Evolutionary conservation across 2,797 vertebrate species (phyloP).

Genomic region (Gila robusta): DNA sequence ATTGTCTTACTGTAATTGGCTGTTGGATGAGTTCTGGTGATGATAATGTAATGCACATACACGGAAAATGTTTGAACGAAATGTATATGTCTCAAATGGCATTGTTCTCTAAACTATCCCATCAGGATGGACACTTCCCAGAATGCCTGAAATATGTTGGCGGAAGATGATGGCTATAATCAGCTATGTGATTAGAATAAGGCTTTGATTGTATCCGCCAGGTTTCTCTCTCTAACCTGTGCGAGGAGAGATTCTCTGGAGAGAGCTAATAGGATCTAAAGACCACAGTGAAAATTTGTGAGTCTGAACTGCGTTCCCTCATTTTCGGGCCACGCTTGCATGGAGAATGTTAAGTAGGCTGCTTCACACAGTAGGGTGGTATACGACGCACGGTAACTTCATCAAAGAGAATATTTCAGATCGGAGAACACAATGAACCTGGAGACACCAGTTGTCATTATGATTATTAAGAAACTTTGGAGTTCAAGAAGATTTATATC

Average conservation of each 20-base stretch:
- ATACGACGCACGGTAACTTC: conserved; percentile 40
- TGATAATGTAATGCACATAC: background rate
- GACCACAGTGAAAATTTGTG: conserved; percentile 51
- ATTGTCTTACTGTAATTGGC: conserved; percentile 30
- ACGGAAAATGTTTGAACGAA: background rate
- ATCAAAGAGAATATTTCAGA: conserved; percentile 60
- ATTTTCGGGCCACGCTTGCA: conserved; percentile 46
- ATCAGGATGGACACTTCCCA: conserved; percentile 33
- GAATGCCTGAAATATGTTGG: conserved; percentile 31
- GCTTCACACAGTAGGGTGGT: conserved; percentile 33
- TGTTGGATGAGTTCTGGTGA: conserved; percentile 24
- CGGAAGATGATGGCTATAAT: conserved; percentile 52
- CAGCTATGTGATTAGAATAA: conserved; percentile 56
- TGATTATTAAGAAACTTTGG: conserved; percentile 42
- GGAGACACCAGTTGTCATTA: conserved; percentile 44
- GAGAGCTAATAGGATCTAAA: conserved; percentile 57
- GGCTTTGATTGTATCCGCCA: conserved; percentile 42
- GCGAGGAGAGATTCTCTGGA: conserved; percentile 42
- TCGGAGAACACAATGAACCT: conserved; percentile 17
- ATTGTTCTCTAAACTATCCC: conserved; percentile 10
- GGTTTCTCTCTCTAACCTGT: conserved; percentile 48
- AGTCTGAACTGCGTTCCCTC: conserved; percentile 50
- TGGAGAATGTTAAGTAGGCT: conserved; percentile 46
- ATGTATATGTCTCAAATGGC: conserved; percentile 4
- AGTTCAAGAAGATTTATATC: background rate